phyloP scores from a whole-genome alignment of 2,888 invertebrate genomes.

The Peribatodes rhomboidaria region DNA sequence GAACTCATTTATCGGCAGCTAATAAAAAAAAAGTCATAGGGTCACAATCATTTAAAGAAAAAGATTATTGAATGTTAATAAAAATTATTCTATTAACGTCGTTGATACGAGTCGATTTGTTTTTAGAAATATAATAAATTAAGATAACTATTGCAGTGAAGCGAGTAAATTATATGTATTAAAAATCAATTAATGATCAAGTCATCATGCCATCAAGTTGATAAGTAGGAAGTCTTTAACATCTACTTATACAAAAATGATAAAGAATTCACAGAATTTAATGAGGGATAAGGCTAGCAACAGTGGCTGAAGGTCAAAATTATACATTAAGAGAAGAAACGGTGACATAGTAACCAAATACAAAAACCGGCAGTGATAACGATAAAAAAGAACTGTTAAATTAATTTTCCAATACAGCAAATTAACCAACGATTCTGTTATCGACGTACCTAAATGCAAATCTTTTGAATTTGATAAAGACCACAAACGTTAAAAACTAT shows the following conservation, averaged over 20 bases:
- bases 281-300: constrained; percentile 26
- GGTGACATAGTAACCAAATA: constrained; percentile 7
- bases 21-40: constrained; percentile 61
- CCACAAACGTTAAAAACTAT: neutral
- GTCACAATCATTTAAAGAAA: constrained; percentile 58
- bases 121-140: constrained; percentile 59
- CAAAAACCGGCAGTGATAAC: constrained; percentile 14
- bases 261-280: constrained; percentile 32
- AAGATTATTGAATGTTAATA: constrained; percentile 66
- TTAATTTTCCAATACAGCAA: constrained; percentile 19
- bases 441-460: neutral
- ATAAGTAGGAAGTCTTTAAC: constrained; percentile 35
- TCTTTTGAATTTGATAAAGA: neutral
- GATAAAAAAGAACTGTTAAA: constrained; percentile 20
- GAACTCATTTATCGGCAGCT: constrained; percentile 61
- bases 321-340: constrained; percentile 16
- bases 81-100: constrained; percentile 56
- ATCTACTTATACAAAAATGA: constrained; percentile 24
- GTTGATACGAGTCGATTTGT: constrained; percentile 50
- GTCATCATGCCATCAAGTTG: constrained; percentile 21
- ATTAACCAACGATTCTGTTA: constrained; percentile 9
- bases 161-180: constrained; percentile 16
- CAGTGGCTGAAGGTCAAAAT: constrained; percentile 19
- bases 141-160: constrained; percentile 42
- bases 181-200: constrained; percentile 27